Evolutionary conservation across 2,113 vertebrate genomes (phyloP).

Genomic region (Malurus alboscapulatus): DNA sequence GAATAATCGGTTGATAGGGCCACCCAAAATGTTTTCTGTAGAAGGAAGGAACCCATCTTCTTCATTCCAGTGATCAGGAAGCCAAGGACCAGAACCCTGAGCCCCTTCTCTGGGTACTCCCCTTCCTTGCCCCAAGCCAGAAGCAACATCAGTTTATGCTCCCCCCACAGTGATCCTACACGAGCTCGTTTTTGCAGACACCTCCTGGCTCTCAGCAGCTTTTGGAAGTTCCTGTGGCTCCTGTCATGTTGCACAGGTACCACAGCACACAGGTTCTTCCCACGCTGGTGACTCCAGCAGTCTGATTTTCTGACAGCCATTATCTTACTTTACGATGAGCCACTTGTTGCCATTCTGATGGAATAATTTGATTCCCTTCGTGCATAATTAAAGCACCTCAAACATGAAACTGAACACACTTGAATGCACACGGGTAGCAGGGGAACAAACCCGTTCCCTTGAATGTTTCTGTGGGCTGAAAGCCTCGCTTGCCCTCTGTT

Average conservation of each 20-base stretch:
- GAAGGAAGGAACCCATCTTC: neutral
- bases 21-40: neutral
- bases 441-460: neutral
- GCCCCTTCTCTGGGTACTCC: neutral
- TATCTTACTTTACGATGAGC: neutral
- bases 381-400: neutral
- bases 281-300: neutral
- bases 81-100: neutral
- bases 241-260: neutral
- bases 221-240: neutral
- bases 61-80: neutral
- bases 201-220: neutral
- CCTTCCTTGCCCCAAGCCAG: neutral
- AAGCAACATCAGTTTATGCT: neutral
- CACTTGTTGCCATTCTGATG: rapidly evolving
- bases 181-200: neutral
- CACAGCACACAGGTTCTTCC: neutral
- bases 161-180: neutral
- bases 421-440: neutral
- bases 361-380: neutral
- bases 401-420: neutral
- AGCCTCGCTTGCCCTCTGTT: slow-evolving; percentile 64
- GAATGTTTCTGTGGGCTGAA: neutral
- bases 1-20: rapidly evolving
- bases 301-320: neutral